Conservation (phyloP, 2,888 invertebrate genomes). For the Caenorhabditis becei region DNA sequence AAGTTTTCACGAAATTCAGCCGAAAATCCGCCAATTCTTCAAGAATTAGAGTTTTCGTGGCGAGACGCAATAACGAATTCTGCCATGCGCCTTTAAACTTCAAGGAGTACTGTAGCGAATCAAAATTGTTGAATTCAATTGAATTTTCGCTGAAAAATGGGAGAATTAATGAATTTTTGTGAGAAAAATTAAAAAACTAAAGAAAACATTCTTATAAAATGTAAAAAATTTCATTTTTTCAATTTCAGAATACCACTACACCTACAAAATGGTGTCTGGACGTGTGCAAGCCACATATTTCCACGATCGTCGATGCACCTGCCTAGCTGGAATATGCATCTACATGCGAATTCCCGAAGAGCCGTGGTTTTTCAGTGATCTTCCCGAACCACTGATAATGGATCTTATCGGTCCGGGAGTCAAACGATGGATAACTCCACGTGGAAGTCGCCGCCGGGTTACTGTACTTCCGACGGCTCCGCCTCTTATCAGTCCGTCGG, state of each 20-base stretch:
- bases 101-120: too few relatives aligned
- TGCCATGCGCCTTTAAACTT: too few relatives aligned
- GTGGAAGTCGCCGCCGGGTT: constrained; percentile 26
- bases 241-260: constrained; percentile 48
- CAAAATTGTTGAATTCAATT: too few relatives aligned
- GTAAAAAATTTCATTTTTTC: too few relatives aligned
- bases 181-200: too few relatives aligned
- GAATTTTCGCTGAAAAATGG: too few relatives aligned
- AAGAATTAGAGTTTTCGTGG: too few relatives aligned
- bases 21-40: too few relatives aligned
- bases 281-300: constrained; percentile 37
- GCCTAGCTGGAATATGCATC: constrained; percentile 40
- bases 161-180: too few relatives aligned
- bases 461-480: constrained; percentile 3
- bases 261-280: constrained; percentile 41
- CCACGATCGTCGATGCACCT: constrained; percentile 42
- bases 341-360: constrained; percentile 43
- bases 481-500: neutral
- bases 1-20: too few relatives aligned
- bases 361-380: constrained; percentile 47
- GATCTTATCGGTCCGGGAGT: constrained; percentile 39
- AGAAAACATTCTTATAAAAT: too few relatives aligned
- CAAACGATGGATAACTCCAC: constrained; percentile 35
- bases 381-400: constrained; percentile 27
- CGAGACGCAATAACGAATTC: too few relatives aligned